Evolutionary conservation across 2,888 invertebrate species (phyloP), one percentile per base, ranked within the genome.

Genomic region (Aporophyla nigra): DNA sequence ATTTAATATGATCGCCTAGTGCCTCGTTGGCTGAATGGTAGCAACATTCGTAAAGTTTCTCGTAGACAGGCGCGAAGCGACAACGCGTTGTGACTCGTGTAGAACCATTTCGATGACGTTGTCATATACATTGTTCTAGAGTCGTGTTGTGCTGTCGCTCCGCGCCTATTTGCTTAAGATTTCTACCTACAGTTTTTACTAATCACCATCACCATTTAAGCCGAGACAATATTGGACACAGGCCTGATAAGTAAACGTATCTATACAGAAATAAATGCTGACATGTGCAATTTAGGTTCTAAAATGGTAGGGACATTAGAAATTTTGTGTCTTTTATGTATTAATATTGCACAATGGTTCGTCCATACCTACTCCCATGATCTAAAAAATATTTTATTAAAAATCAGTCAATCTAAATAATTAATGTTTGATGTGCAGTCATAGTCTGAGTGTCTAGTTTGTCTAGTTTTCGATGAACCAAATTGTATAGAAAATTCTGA

Each of bases 1-100:
- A 69, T 79, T 74, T 70, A 54, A 80, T 70, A 69, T 66, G 74
- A 74, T 56, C 66, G 27, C 14, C 49, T 24, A 21, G n/a, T 33
- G 67, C 56, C 56, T 62, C 51, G 74, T 79, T 68, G 1, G 0
- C 2, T 0, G 24, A 54, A 49, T 33, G 14, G 43, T 19, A 14
- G 10, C 54, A 27, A 54, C 7, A 14, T 7, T 51, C 16, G 9
- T 43, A 16, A n/a, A 2, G 43, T 9, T 9, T 12, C 12, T 12
- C 1, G 3, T 12, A 46, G 43, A 46, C 10, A 46, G 12, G 1
- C 5, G 43, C 43, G 43, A 10, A 12, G 43, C 43, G 43, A 46
- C 43, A 43, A 9, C 43, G 43, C 43, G 43, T 9, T 9, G 43
- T 9, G 9, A 43, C 12, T 46, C 43, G 10, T 46, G 43, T 46